A percentile compares a stretch with the other conserved stretches of the same genome.
phyloP scores from a whole-genome alignment of 2,797 vertebrate species.

The Iguana delicatissima region DNA sequence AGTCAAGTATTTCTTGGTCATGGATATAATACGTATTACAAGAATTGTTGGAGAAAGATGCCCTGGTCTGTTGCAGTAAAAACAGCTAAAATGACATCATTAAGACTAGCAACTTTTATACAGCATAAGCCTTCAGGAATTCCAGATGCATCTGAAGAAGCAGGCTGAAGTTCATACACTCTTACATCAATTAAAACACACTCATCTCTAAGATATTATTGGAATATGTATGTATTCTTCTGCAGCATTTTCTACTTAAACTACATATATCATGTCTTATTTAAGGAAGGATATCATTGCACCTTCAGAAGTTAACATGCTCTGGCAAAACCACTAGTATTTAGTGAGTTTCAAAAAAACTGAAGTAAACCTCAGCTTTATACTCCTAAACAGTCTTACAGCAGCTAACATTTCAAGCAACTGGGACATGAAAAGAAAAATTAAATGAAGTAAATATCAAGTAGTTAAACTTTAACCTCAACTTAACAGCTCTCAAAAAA shows the following conservation, averaged over 20 bases:
- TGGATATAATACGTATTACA: neutral
- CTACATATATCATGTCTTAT: neutral
- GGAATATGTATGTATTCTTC: neutral
- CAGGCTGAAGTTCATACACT: neutral
- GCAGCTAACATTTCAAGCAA: neutral
- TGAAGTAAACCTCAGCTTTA: neutral
- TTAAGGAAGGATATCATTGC: neutral
- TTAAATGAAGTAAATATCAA: conserved; percentile 41
- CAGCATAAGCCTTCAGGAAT: neutral
- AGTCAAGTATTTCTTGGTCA: neutral
- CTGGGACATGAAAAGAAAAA: conserved; percentile 15
- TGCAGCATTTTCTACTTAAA: neutral
- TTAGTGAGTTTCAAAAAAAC: neutral
- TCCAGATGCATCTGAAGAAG: neutral
- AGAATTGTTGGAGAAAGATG: too few species aligned
- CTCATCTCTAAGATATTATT: neutral
- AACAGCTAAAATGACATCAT: neutral
- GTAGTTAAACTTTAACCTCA: conserved; percentile 63
- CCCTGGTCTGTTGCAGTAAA: neutral
- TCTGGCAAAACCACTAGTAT: neutral
- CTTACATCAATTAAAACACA: neutral
- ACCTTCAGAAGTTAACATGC: neutral
- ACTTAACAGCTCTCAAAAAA: neutral
- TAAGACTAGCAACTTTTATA: neutral
- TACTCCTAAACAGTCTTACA: neutral